These are phyloP conservation scores for Sebastes itinus DNA, from an alignment of 2,797 vertebrate species.

Conservation along the genomic window DNA sequence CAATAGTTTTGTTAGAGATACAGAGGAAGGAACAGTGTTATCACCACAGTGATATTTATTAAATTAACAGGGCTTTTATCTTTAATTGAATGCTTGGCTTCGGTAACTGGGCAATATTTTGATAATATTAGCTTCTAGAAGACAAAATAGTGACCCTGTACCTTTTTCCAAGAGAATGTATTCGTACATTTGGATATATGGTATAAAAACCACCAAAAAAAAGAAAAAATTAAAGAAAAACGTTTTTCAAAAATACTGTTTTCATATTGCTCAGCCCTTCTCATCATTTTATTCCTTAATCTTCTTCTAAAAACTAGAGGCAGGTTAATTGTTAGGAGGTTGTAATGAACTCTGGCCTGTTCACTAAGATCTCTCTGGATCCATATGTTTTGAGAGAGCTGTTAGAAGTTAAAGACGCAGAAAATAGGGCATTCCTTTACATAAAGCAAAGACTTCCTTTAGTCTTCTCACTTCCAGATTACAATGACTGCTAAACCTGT, in stretches of 20 bases:
- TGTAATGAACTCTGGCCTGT: not conserved
- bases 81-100: too few species aligned
- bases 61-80: not conserved
- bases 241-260: not conserved
- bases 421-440: not conserved
- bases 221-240: not conserved
- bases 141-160: not conserved
- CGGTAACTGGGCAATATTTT: not conserved
- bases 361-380: not conserved
- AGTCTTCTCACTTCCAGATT: conserved; percentile 6
- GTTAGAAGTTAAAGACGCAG: not conserved
- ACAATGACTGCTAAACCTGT: conserved; percentile 6
- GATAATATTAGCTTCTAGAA: not conserved
- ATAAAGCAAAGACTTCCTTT: conserved; percentile 11
- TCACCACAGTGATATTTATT: not conserved
- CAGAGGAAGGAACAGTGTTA: not conserved
- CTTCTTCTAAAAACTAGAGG: not conserved
- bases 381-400: not conserved
- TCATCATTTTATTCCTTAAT: not conserved
- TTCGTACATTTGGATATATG: not conserved
- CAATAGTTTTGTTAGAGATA: not conserved
- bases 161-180: not conserved
- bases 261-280: not conserved
- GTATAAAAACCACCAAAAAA: not conserved
- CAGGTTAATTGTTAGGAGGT: not conserved